These are phyloP conservation scores for Sakesphorus luctuosus DNA, from an alignment of 2,113 vertebrate species.

Conservation along the genomic window DNA sequence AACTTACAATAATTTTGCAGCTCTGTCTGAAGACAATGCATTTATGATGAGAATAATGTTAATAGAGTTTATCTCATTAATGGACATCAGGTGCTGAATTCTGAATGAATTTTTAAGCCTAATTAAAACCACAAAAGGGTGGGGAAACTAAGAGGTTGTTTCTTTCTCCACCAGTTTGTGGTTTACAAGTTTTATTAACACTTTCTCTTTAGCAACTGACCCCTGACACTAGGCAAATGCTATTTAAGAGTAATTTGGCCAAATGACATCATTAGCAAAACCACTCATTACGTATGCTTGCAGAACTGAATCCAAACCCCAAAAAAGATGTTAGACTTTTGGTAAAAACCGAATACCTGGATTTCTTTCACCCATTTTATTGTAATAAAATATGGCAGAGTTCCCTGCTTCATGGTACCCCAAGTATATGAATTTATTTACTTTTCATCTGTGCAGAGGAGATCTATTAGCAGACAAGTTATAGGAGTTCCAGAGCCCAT, in stretches of 20 bases:
- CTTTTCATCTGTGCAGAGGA: not conserved
- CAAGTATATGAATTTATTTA: not conserved
- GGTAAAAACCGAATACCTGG: not conserved
- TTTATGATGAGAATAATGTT: not conserved
- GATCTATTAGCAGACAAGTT: not conserved
- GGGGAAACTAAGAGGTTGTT: not conserved
- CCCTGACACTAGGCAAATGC: rapidly evolving
- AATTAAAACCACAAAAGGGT: not conserved
- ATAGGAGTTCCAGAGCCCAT: not conserved
- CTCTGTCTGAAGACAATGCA: not conserved
- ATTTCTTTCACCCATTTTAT: not conserved
- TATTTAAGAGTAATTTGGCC: not conserved
- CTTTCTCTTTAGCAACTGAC: not conserved
- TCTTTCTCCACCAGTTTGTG: not conserved
- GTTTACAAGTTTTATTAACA: not conserved
- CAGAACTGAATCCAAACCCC: not conserved
- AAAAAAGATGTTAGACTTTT: not conserved
- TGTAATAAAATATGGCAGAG: not conserved
- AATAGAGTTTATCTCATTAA: not conserved
- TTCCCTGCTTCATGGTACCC: not conserved
- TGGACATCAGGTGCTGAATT: not conserved
- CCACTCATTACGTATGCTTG: not conserved
- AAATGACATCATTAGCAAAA: not conserved
- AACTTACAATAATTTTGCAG: not conserved
- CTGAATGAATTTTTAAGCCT: not conserved